Percentiles rank a stretch among this genome's conserved stretches.
Conservation (phyloP, 2,113 vertebrate genomes). For the Syngnathoides biaculeatus region DNA sequence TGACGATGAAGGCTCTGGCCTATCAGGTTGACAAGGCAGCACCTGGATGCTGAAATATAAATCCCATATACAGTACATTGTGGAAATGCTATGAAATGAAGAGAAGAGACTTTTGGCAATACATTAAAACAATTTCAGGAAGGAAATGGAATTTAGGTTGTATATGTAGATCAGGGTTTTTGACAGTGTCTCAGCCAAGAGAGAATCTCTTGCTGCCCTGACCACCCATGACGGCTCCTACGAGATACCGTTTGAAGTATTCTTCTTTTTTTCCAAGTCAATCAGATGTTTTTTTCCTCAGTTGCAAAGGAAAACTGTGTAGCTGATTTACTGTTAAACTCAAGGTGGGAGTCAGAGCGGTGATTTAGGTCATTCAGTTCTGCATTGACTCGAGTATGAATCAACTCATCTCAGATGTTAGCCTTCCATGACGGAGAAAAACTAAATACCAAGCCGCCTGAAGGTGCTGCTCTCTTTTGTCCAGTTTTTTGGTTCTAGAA, state of each 20-base stretch:
- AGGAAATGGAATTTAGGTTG: too few relatives aligned
- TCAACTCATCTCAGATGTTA: neutral
- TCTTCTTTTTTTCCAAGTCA: neutral
- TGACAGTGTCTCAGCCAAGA: too few relatives aligned
- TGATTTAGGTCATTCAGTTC: constrained; percentile 5
- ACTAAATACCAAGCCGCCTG: neutral
- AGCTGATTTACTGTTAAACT: neutral
- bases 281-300: neutral
- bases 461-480: neutral
- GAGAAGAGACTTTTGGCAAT: too few relatives aligned
- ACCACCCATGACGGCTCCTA: neutral
- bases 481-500: neutral
- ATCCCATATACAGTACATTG: too few relatives aligned
- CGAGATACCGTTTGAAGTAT: neutral
- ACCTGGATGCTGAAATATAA: too few relatives aligned
- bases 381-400: neutral
- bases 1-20: too few relatives aligned
- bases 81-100: too few relatives aligned
- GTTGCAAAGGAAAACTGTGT: neutral
- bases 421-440: neutral
- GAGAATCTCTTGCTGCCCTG: neutral
- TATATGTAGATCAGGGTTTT: too few relatives aligned
- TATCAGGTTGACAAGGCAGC: too few relatives aligned
- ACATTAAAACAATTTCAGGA: too few relatives aligned
- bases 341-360: neutral